phyloP scores from a whole-genome alignment of 2,113 vertebrate species.

The Pardalotus punctatus region DNA sequence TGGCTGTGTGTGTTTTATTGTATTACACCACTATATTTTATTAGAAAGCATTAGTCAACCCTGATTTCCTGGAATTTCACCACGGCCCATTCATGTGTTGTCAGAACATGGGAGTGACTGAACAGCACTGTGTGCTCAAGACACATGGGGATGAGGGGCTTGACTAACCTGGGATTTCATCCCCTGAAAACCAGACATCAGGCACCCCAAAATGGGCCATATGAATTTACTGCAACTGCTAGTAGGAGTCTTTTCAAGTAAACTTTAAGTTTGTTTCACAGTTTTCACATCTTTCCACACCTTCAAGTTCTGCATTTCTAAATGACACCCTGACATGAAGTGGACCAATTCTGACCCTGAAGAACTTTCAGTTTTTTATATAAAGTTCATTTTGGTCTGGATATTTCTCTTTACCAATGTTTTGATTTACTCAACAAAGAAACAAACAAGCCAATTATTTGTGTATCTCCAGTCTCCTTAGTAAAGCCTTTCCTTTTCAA shows the following conservation, averaged over 20 bases:
- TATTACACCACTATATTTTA: conserved; percentile 34
- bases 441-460: background rate
- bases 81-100: background rate
- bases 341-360: background rate
- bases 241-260: background rate
- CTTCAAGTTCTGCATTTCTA: background rate
- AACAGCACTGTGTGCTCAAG: background rate
- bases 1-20: conserved; percentile 20
- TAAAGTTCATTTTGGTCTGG: background rate
- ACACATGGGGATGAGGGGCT: background rate
- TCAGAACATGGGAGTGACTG: background rate
- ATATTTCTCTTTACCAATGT: background rate
- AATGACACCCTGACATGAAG: background rate
- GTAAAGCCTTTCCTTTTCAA: background rate
- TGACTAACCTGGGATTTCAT: background rate
- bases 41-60: conserved; percentile 22
- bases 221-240: background rate
- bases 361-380: background rate
- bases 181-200: background rate
- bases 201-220: background rate
- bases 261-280: background rate
- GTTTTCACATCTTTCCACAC: background rate
- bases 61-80: background rate
- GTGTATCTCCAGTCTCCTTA: background rate
- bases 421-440: background rate